Conservation (phyloP, 1,140 invertebrate genomes). For the Adoxophyes honmai region DNA sequence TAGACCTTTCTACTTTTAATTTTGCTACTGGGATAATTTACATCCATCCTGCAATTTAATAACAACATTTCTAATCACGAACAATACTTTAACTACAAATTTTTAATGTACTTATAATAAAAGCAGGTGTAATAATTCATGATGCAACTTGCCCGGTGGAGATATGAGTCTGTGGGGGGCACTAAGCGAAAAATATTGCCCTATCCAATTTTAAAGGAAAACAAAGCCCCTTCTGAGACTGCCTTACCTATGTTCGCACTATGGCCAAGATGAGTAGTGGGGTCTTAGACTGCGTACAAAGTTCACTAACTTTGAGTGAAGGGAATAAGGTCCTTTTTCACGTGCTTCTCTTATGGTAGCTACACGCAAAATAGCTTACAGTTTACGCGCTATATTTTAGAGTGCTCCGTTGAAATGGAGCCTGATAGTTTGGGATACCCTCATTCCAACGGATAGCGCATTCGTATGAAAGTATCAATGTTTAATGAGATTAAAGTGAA, state of each 20-base stretch:
- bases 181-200: conserved; percentile 47
- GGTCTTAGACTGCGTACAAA: neutral
- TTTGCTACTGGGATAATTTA: too few species aligned
- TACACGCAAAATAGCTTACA: neutral
- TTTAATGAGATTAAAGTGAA: neutral
- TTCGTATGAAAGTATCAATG: neutral
- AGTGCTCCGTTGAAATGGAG: neutral
- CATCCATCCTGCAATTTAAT: too few species aligned
- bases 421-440: neutral
- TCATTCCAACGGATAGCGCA: neutral
- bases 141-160: neutral
- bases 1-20: too few species aligned
- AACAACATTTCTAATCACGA: too few species aligned
- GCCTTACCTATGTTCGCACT: conserved; percentile 8
- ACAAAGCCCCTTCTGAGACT: conserved; percentile 35
- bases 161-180: conserved; percentile 40
- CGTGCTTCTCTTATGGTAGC: too few species aligned
- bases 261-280: neutral
- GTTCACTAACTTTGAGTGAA: too few species aligned
- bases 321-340: too few species aligned
- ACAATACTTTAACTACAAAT: too few species aligned
- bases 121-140: neutral
- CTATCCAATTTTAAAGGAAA: conserved; percentile 43
- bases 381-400: neutral
- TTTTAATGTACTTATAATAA: neutral